These are phyloP conservation scores for Ostrea denselamellosa DNA, from an alignment of 1,140 invertebrate species.

Conservation along the genomic window DNA sequence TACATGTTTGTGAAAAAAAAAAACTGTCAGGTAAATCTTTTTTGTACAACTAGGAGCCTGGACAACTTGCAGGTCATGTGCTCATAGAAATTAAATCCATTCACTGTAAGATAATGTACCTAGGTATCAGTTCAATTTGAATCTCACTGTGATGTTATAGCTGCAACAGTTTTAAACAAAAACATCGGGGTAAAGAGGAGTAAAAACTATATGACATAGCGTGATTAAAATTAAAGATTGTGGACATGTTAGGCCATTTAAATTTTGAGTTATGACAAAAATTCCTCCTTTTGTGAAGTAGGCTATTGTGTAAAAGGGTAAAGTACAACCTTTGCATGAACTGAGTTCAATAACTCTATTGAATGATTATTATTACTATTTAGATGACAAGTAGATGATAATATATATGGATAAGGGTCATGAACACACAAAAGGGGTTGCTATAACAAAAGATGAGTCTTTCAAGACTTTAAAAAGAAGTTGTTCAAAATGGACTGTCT, in stretches of 20 bases:
- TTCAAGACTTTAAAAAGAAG: neutral
- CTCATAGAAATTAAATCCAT: no score
- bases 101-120: no score
- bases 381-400: neutral
- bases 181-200: no score
- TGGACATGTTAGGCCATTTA: neutral
- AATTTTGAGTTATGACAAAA: neutral
- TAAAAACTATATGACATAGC: neutral
- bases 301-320: neutral
- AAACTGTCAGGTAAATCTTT: neutral
- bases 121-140: no score
- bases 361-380: neutral
- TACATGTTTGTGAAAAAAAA: neutral
- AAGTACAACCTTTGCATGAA: constrained; percentile 2
- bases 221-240: neutral
- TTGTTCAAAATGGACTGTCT: neutral
- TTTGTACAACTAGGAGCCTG: no score
- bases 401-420: constrained; percentile 1
- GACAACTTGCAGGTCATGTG: no score
- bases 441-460: neutral
- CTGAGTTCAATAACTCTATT: neutral
- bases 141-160: no score
- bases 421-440: neutral
- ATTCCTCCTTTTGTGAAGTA: neutral
- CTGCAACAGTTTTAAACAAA: no score